Conservation (phyloP, 2,888 invertebrate species). For the Chaitophorus viminalis region DNA sequence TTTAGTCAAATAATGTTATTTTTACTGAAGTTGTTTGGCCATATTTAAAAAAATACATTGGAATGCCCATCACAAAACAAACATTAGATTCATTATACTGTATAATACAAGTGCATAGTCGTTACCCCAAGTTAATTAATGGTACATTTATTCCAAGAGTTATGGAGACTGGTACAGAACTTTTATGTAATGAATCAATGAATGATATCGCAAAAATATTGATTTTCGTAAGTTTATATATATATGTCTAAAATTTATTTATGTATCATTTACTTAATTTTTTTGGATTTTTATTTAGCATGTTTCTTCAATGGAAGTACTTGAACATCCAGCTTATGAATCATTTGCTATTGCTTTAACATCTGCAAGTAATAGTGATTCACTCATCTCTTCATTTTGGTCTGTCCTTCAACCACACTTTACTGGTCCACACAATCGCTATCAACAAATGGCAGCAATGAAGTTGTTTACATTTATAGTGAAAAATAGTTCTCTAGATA, state of each 20-base stretch:
- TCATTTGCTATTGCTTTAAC: conserved; percentile 38
- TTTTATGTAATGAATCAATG: conserved; percentile 61
- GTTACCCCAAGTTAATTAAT: conserved; percentile 56
- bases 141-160: conserved; percentile 57
- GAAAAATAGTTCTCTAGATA: conserved; percentile 33
- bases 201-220: conserved; percentile 58
- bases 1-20: conserved; percentile 57
- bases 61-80: conserved; percentile 55
- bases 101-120: conserved; percentile 57
- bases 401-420: conserved; percentile 49
- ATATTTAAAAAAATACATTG: conserved; percentile 56
- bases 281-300: conserved; percentile 4
- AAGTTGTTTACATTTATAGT: conserved; percentile 38
- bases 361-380: conserved; percentile 17
- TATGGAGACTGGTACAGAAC: conserved; percentile 49
- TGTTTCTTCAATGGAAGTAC: conserved; percentile 29
- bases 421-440: conserved; percentile 52
- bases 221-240: conserved; percentile 41
- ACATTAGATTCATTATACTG: conserved; percentile 62
- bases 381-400: conserved; percentile 52
- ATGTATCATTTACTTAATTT: neutral
- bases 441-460: conserved; percentile 56
- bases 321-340: conserved; percentile 62
- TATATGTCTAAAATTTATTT: neutral
- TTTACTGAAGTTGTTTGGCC: conserved; percentile 62